A percentile compares a stretch with the other conserved stretches of the same genome.
Conservation (phyloP, 2,888 invertebrate species). For the Aphidoletes aphidimyza region DNA sequence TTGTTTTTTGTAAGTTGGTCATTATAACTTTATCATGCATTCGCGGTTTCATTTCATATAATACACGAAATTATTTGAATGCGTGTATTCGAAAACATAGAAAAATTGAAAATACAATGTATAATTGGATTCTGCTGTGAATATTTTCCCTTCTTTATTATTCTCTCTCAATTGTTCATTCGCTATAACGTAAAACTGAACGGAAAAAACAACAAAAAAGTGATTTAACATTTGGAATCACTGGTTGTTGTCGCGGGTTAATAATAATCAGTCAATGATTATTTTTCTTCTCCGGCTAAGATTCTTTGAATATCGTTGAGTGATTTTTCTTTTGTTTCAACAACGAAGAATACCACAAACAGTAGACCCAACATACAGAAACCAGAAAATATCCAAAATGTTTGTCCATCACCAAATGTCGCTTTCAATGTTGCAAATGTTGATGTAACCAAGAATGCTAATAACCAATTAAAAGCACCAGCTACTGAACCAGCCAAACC, state of each 20-base stretch:
- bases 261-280: not conserved
- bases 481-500: slow-evolving; percentile 81
- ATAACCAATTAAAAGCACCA: slow-evolving; percentile 83
- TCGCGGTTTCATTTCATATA: too few species aligned
- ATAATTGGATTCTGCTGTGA: too few species aligned
- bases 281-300: slow-evolving; percentile 60
- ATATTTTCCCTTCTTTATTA: too few species aligned
- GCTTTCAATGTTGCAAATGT: slow-evolving; percentile 72
- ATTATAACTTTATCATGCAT: too few species aligned
- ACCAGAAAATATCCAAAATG: slow-evolving; percentile 80
- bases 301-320: slow-evolving; percentile 64
- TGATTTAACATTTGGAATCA: slow-evolving; percentile 54
- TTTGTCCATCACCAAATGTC: slow-evolving; percentile 71
- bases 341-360: slow-evolving; percentile 74
- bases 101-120: too few species aligned
- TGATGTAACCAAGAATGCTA: slow-evolving; percentile 83
- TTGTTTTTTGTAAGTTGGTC: too few species aligned
- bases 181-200: too few species aligned
- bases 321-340: slow-evolving; percentile 70
- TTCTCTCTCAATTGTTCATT: too few species aligned
- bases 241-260: not conserved
- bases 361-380: slow-evolving; percentile 74
- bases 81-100: too few species aligned
- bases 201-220: too few species aligned
- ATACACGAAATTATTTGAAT: too few species aligned